Percentiles rank a stretch among this genome's conserved stretches.
Conservation (phyloP, 2,113 vertebrate genomes). For the Scalopus aquaticus region DNA sequence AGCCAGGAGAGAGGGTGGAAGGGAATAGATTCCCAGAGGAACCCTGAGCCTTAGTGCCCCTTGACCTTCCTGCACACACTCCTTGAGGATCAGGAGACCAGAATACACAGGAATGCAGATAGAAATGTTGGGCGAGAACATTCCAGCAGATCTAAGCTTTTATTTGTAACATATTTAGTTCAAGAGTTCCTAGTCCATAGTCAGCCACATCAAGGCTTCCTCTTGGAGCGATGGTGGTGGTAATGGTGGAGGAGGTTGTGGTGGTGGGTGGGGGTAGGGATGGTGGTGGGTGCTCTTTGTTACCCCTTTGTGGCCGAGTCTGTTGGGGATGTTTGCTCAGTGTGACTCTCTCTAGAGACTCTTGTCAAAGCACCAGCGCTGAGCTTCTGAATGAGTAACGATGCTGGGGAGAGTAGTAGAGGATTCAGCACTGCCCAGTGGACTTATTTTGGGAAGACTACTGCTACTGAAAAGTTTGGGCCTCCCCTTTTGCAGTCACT, state of each 20-base stretch:
- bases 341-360: not conserved
- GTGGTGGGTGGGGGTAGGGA: too few relatives aligned
- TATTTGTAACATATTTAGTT: not conserved
- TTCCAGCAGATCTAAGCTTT: too few relatives aligned
- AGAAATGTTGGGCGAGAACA: not conserved
- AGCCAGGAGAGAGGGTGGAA: not conserved
- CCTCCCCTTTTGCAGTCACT: not conserved
- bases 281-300: not conserved
- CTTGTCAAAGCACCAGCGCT: not conserved
- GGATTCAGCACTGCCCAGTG: not conserved
- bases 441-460: not conserved
- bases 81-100: not conserved
- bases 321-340: too few relatives aligned
- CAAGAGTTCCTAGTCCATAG: not conserved
- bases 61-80: accelerated
- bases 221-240: not conserved
- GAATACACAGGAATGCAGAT: not conserved
- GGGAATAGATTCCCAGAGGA: not conserved
- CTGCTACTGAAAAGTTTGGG: not conserved
- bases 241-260: too few relatives aligned
- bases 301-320: not conserved
- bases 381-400: not conserved
- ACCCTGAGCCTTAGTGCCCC: not conserved
- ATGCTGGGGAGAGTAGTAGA: too few relatives aligned
- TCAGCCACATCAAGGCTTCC: accelerated